Evolutionary conservation across 2,888 invertebrate genomes (phyloP).

Genomic region (Cecidostiba fungosa): DNA sequence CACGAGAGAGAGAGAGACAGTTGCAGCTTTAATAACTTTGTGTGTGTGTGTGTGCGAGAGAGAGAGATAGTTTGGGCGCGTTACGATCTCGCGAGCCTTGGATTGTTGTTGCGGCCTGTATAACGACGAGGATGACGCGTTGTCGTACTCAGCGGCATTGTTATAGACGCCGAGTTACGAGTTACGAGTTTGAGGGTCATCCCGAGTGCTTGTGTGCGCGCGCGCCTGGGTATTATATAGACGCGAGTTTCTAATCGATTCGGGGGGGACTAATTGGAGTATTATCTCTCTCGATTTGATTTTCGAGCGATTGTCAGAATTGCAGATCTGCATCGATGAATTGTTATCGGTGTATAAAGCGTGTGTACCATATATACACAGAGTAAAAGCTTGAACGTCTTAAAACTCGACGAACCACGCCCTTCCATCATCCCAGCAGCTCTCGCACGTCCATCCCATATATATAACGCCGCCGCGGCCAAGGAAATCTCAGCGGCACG

Average conservation of each 20-base stretch:
- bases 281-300: no score
- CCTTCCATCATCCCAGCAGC: background rate
- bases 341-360: background rate
- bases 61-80: background rate
- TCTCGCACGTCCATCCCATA: background rate
- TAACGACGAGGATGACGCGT: background rate
- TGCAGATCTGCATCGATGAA: no score
- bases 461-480: background rate
- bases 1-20: background rate
- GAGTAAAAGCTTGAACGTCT: background rate
- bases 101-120: background rate
- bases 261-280: background rate
- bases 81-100: background rate
- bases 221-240: background rate
- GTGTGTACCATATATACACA: background rate
- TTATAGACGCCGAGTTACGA: background rate
- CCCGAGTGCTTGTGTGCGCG: background rate
- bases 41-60: background rate
- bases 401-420: background rate
- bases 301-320: background rate
- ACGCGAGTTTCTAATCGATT: background rate
- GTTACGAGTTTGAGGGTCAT: constrained; percentile 12
- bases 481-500: background rate
- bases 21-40: background rate
- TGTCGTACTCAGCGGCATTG: background rate